phyloP scores from a whole-genome alignment of 2,797 vertebrate species.

The Lutra lutra region DNA sequence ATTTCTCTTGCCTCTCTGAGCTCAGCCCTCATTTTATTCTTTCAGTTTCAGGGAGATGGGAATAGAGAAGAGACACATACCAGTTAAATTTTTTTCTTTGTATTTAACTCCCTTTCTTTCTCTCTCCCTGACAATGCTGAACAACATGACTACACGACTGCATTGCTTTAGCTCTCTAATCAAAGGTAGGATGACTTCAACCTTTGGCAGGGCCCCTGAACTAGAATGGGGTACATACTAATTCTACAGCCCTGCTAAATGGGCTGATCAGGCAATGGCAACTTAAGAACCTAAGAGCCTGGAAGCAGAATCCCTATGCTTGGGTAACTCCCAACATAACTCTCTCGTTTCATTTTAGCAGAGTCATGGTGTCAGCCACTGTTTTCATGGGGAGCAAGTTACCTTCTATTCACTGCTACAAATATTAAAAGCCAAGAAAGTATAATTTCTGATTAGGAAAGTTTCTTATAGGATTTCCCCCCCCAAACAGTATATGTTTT shows the following conservation, averaged over 20 bases:
- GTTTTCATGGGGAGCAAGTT: neutral
- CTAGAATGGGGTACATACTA: no score
- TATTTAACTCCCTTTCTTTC: no score
- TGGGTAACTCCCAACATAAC: no score
- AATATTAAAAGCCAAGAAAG: neutral
- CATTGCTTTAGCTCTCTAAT: neutral
- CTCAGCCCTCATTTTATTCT: neutral
- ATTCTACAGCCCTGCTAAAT: neutral
- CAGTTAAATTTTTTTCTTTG: neutral
- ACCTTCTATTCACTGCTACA: neutral
- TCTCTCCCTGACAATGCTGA: neutral
- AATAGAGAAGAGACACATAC: neutral
- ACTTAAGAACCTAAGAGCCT: neutral
- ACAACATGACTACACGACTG: accelerated
- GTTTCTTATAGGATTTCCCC: neutral
- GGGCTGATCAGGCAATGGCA: no score
- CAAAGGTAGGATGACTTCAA: neutral
- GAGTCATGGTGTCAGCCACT: neutral
- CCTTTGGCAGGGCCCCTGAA: neutral
- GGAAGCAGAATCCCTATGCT: neutral
- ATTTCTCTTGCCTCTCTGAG: neutral
- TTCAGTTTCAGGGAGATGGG: neutral
- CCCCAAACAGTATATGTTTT: neutral
- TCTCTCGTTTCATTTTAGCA: neutral
- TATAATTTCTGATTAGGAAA: neutral